Evolutionary conservation across 2,797 vertebrate genomes (phyloP), one percentile per base, ranked within the genome.

Genomic region (Mormyrus proboscirostris): DNA sequence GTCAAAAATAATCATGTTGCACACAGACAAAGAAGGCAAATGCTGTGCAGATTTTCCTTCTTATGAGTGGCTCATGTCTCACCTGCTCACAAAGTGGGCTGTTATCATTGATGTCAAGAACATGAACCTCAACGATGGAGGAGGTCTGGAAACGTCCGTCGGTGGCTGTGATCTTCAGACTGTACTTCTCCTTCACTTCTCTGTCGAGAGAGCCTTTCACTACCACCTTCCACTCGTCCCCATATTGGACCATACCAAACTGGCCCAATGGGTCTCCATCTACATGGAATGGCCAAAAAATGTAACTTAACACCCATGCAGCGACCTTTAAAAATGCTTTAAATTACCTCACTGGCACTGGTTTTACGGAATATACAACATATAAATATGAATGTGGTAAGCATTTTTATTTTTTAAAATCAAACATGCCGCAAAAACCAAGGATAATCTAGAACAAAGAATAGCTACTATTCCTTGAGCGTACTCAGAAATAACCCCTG

Each of bases 91-190:
- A 99, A 92, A 96, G 94, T 0, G 98, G 99, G 91, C 95, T 98
- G 95, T 99, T 99, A 94, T 99, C 99, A 29, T 99, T 99, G 93
- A 98, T 95, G 93, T 99, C 99, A 92, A 99, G 92, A 88, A 99
- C 97, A 25, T 97, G 97, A 91, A 99, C 92, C 87, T 99, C 97
- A 84, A 98, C 97, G 0, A 93, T 93, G 0, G 97, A 95, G 0
- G 95, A 95, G 55, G 96, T 96, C 93, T 99, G 97, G 89, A 98
- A 99, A 92, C 96, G 98, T 88, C 99, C 98, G 44, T 99, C 99
- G 0, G 98, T 99, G 33, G 97, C 98, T 1, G 95, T 97, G 91
- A 99, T 94, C 90, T 92, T 96, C 88, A 99, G 96, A 9, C 93
- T 92, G 91, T 98, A 97, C 89, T 96, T 96, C 91, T 97, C 97